Evolutionary conservation across 2,797 vertebrate species (phyloP), one percentile per base, ranked within the genome.

Genomic region (Selene dorsalis): DNA sequence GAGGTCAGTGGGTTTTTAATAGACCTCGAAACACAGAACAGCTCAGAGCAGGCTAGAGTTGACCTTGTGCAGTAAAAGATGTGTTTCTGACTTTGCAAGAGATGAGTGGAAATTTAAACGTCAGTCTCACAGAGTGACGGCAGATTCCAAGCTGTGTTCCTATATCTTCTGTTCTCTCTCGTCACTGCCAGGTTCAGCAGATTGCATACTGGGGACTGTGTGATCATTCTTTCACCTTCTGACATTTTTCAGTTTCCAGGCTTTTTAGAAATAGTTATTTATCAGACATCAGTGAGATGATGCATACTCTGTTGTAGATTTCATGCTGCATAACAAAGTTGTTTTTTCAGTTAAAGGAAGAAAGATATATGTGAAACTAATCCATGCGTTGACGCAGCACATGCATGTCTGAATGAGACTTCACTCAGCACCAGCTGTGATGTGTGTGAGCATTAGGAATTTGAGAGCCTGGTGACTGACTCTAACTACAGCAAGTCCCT

Each of bases 1-100:
- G 83, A 96, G 96, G 98, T 98, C 82, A 93, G 89, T 35, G 14
- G 43, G 6, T 38, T n/a, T 73, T 69, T 20, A 22, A 57, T 38
- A 24, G 39, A 13, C 61, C 26, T 65, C 20, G 41, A 50, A 56
- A 73, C 57, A 62, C 73, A 65, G 28, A 67, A 56, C 28, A 13
- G 20, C 30, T 41, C 58, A 12, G 50, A 28, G 22, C 28, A 53
- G 45, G 45, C 43, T 20, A 16, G 64, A 53, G 59, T 45, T 59
- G 52, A 53, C n/a, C n/a, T 0, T 4, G 18, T 17, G 13, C 7
- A 2, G 24, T 24, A n/a, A n/a, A n/a, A n/a, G n/a, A n/a, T n/a
- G n/a, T n/a, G 30, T 56, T 16, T 47, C 30, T 60, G 0, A 47
- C 35, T 60, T 43, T 38, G 10, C 14, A 39, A 45, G 26, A 47